Base-by-base conservation (phyloP, 2,797 vertebrate species). In the Xiphorhynchus erythropygius region DNA sequence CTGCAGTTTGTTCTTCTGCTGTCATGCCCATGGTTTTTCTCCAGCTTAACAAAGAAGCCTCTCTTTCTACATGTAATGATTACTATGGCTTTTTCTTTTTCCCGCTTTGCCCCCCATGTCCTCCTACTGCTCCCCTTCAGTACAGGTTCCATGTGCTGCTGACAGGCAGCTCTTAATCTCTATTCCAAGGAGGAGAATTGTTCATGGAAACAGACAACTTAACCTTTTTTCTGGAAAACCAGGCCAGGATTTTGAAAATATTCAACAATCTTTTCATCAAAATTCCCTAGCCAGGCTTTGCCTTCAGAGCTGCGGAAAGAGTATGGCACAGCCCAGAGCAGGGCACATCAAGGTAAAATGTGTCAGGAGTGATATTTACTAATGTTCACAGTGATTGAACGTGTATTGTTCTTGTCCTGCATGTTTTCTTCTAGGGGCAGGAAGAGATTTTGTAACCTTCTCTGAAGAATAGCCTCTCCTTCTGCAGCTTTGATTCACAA, bases 381-480 rank as follows among this genome's bases (percentile, higher is more conserved):
- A 69, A 17, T 5, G 3, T 23, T 46, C 33, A 33, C 18, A n/a
- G 42, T 57, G 42, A 87, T 23, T 9, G 28, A 67, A 37, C 2
- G 3, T 35, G 37, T n/a, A 39, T 44, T 92, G 59, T 65, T 92
- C 55, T 84, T 25, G 21, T 75, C 10, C 49, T 78, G 16, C 11
- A 3, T 67, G 25, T 10, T 76, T 86, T 49, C 18, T 84, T 41
- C 46, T 13, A 79, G 65, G 42, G 30, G 13, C 56, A 83, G 64
- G 56, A 90, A 83, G 41, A 76, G 33, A 39, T 49, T 89, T 93
- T 44, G 33, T 60, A 75, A 37, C 68, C 37, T 78, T 74, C 46
- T 60, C 18, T 56, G 77, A 93, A 70, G 79, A 94, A 88, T 27
- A 78, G 53, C 28, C 33, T 81, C 46, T 91, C 19, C 33, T 86